These are phyloP conservation scores for Hoplostethus atlanticus DNA, from an alignment of 2,797 vertebrate genomes.

Conservation along the genomic window DNA sequence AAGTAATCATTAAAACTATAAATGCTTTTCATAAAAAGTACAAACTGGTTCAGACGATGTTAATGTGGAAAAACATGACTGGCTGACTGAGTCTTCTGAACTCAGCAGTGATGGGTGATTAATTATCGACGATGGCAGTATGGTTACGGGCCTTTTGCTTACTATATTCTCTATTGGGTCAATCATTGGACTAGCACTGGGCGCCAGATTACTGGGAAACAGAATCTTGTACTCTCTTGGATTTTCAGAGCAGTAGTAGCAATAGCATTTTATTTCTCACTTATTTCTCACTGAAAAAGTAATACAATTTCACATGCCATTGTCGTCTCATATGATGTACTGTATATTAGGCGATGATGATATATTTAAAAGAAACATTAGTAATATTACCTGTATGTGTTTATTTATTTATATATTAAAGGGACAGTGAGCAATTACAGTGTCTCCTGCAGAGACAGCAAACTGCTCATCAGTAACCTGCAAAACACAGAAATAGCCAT, in stretches of 20 bases:
- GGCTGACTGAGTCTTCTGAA: not conserved
- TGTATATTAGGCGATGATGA: too few relatives aligned
- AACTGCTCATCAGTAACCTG: not conserved
- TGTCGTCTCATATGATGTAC: too few relatives aligned
- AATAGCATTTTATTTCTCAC: too few relatives aligned
- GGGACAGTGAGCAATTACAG: not conserved
- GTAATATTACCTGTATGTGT: not conserved
- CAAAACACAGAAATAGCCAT: not conserved
- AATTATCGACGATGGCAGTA: not conserved
- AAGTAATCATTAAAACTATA: not conserved
- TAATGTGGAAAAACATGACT: not conserved
- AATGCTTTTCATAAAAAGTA: not conserved
- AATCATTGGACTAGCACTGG: too few relatives aligned
- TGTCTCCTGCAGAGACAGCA: not conserved
- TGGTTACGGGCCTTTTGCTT: not conserved
- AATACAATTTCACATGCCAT: too few relatives aligned
- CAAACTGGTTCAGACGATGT: not conserved
- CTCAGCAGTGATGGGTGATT: not conserved
- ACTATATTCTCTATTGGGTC: too few relatives aligned
- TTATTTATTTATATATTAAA: not conserved
- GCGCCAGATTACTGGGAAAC: too few relatives aligned
- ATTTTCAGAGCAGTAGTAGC: too few relatives aligned
- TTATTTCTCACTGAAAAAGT: too few relatives aligned
- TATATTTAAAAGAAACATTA: too few relatives aligned
- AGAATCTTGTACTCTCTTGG: too few relatives aligned